Percentiles rank a stretch among this genome's conserved stretches.
These are phyloP conservation scores for Bombus terrestris DNA, from an alignment of 1,140 invertebrate species.

Conservation along the genomic window DNA sequence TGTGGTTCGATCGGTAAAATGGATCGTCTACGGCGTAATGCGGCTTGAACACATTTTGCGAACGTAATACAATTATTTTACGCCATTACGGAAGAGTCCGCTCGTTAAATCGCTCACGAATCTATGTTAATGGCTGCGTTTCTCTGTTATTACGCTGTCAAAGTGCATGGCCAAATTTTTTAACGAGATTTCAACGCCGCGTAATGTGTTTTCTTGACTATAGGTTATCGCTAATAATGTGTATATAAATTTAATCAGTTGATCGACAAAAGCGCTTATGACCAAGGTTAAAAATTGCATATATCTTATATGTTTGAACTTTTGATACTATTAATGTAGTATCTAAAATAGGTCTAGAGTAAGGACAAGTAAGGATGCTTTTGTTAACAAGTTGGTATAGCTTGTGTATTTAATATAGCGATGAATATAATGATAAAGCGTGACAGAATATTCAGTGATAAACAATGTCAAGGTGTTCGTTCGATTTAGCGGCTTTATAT, in stretches of 20 bases:
- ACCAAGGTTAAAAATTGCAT: neutral
- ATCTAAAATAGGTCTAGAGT: too few relatives aligned
- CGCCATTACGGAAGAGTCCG: conserved; percentile 3
- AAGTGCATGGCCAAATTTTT: neutral
- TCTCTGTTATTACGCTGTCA: conserved; percentile 17
- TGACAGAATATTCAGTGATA: too few relatives aligned
- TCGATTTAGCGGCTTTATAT: too few relatives aligned
- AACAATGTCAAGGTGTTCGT: too few relatives aligned
- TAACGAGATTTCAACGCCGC: neutral
- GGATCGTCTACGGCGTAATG: conserved; percentile 54
- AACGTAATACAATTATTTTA: conserved; percentile 48
- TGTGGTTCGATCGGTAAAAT: conserved; percentile 57
- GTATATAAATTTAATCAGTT: neutral
- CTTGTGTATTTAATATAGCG: too few relatives aligned
- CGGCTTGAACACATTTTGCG: conserved; percentile 25
- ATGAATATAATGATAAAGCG: too few relatives aligned
- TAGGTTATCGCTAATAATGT: neutral
- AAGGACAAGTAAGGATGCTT: too few relatives aligned
- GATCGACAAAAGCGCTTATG: neutral
- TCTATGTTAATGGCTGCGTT: conserved; percentile 35
- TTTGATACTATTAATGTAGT: too few relatives aligned
- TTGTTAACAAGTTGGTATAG: too few relatives aligned
- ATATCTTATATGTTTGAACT: neutral
- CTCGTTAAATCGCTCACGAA: conserved; percentile 28
- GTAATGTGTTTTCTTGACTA: neutral